These are phyloP conservation scores for Muscicapa striata DNA, from an alignment of 2,797 vertebrate genomes.

Conservation along the genomic window DNA sequence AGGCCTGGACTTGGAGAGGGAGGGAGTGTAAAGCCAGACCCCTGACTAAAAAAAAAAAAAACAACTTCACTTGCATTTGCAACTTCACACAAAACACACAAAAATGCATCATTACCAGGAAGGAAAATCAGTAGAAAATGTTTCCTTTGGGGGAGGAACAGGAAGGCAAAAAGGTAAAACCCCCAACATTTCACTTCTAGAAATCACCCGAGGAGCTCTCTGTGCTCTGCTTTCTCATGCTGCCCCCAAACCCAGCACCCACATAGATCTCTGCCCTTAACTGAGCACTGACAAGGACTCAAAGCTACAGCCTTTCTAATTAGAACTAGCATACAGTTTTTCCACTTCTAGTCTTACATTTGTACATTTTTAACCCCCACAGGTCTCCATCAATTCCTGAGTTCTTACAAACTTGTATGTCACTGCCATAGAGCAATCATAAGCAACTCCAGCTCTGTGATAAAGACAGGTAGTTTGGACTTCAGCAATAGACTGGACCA, in stretches of 20 bases:
- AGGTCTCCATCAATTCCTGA: not conserved
- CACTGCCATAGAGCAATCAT: not conserved
- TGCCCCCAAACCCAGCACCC: not conserved
- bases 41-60: not conserved
- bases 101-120: not conserved
- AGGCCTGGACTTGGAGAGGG: slow-evolving; percentile 21
- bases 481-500: not conserved
- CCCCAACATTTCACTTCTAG: not conserved
- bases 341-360: not conserved
- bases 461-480: not conserved
- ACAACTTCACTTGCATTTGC: not conserved
- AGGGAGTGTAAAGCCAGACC: slow-evolving; percentile 12
- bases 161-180: not conserved
- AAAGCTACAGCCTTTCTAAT: not conserved
- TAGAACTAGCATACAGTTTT: not conserved
- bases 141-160: not conserved
- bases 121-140: not conserved
- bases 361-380: not conserved
- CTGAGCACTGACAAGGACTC: not conserved
- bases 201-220: not conserved
- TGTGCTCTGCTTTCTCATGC: not conserved
- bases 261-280: not conserved
- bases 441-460: not conserved
- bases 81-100: not conserved
- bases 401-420: not conserved